A percentile compares a stretch with the other conserved stretches of the same genome.
Evolutionary conservation across 1,140 invertebrate species (phyloP).

Genomic region (Phymorhynchus buccinoides): DNA sequence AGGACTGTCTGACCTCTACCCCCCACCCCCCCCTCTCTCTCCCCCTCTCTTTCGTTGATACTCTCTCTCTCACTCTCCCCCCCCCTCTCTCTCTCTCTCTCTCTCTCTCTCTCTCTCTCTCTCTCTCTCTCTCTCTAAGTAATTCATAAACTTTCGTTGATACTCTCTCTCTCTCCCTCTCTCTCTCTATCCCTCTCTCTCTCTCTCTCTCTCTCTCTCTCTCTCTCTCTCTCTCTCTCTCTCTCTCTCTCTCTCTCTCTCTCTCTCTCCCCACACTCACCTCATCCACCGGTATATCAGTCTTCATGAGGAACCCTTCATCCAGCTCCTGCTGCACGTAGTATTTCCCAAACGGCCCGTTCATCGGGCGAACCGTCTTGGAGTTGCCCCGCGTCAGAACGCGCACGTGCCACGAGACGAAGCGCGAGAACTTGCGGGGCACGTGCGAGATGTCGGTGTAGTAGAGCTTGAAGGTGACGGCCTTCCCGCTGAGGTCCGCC

Average conservation of each 20-base stretch:
- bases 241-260: not conserved
- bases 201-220: not conserved
- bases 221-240: not conserved
- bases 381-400: constrained; percentile 59
- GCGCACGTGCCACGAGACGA: constrained; percentile 83
- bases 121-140: not conserved
- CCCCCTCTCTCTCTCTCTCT: not conserved
- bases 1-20: not conserved
- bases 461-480: constrained; percentile 80
- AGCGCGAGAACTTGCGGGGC: constrained; percentile 84
- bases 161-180: not conserved
- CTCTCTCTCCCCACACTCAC: constrained; percentile 72
- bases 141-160: constrained; percentile 28
- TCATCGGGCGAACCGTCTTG: constrained; percentile 78
- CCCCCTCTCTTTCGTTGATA: constrained; percentile 25
- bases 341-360: constrained; percentile 86
- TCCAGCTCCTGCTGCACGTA: constrained; percentile 88
- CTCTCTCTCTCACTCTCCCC: not conserved
- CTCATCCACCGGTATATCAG: constrained; percentile 84
- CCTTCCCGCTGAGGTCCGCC: constrained; percentile 86
- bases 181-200: not conserved
- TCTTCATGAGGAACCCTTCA: constrained; percentile 75
- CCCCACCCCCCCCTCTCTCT: not conserved
- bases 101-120: not conserved
- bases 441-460: constrained; percentile 90